Base-by-base conservation (phyloP, 2,888 invertebrate species). In the Lordiphosa andalusiaca region DNA sequence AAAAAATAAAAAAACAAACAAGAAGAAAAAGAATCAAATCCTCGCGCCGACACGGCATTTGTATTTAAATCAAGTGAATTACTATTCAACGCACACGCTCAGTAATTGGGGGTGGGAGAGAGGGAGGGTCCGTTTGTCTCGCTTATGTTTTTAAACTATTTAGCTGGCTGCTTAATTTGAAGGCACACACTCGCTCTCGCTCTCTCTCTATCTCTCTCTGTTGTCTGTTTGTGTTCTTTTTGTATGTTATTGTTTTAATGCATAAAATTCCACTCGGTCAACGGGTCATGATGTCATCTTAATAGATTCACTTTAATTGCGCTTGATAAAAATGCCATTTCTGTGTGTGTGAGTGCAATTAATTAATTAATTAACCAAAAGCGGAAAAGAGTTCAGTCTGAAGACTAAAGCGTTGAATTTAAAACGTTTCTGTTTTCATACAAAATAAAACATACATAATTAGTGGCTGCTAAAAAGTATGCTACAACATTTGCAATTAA, bases 211-310 rank as follows among this genome's bases (percentile, higher is more conserved):
- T 30, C 21, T 35, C n/a, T n/a, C 44, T 48, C 51, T 41, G 30
- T 30, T 30, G 30, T 30, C 30, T 30, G 30, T 53, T 9, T 12
- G 49, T 46, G 49, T 9, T 41, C 25, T 13, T 30, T 35, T 46
- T 55, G 60, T 62, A 63, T 75, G 53, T 68, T 71, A 75, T 71
- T 72, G 73, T 73, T 54, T 72, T 76, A 70, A 68, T 68, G 62
- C 65, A 61, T 41, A 57, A 64, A 56, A 65, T 69, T 65, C 57
- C 66, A 73, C 50, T 75, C 73, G 73, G 85, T 78, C 76, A 84
- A 59, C 66, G 69, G 83, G 76, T 81, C 83, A 84, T 81, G 85
- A 81, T 81, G 85, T 81, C 80, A 81, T 78, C 75, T 65, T 65
- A 61, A 76, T 69, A 55, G 73, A 73, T 84, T 69, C 71, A 61